These are phyloP conservation scores for Pristiophorus japonicus DNA, from an alignment of 2,113 vertebrate species.

Conservation along the genomic window DNA sequence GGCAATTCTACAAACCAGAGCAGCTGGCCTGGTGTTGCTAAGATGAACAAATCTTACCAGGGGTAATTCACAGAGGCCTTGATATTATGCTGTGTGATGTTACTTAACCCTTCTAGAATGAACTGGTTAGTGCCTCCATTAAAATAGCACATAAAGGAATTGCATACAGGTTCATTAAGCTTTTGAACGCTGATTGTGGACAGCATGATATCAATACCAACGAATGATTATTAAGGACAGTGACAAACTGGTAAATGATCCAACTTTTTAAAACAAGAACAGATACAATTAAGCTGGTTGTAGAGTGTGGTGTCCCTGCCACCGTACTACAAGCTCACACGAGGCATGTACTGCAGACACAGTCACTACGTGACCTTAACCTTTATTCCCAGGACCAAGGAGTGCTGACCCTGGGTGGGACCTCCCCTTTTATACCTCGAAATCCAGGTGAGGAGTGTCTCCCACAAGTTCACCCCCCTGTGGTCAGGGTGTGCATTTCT, in stretches of 20 bases:
- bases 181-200: background rate
- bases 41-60: background rate
- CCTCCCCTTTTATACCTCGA: no score
- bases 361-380: no score
- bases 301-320: no score
- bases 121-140: background rate
- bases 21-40: slow-evolving; percentile 4
- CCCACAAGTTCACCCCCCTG: no score
- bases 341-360: no score
- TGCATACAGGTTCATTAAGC: background rate
- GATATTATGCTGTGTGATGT: background rate
- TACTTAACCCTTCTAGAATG: background rate
- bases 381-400: no score
- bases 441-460: no score
- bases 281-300: background rate
- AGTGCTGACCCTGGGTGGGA: no score
- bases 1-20: background rate
- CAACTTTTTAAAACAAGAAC: background rate
- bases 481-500: no score
- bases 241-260: background rate
- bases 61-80: background rate
- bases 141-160: background rate
- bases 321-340: no score
- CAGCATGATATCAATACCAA: background rate
- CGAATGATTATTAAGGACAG: background rate